Evolutionary conservation across 2,113 vertebrate genomes (phyloP).

Genomic region (Cisticola juncidis): DNA sequence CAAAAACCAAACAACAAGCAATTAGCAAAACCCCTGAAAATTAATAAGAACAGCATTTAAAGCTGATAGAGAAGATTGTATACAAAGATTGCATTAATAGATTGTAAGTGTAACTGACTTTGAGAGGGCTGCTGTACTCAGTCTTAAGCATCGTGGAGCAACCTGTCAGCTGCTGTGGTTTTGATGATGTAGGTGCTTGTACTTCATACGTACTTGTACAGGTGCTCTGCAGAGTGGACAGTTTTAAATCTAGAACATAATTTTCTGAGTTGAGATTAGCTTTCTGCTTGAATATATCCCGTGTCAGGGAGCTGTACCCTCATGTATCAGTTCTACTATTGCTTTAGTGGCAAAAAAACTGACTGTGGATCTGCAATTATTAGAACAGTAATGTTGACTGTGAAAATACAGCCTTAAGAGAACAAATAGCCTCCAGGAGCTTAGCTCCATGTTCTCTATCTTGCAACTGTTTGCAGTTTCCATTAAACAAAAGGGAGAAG

Average conservation of each 20-base stretch:
- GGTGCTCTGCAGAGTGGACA: not conserved
- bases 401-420: not conserved
- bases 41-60: not conserved
- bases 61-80: not conserved
- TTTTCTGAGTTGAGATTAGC: not conserved
- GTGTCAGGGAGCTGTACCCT: not conserved
- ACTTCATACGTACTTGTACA: not conserved
- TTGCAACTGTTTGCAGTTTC: not conserved
- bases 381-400: not conserved
- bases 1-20: not conserved
- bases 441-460: not conserved
- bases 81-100: not conserved
- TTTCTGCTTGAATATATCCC: not conserved
- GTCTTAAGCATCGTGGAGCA: not conserved
- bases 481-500: not conserved
- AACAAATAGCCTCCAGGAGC: not conserved
- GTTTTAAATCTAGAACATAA: not conserved
- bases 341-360: not conserved
- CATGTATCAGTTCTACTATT: not conserved
- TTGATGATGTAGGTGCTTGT: not conserved
- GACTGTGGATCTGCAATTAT: not conserved
- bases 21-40: not conserved
- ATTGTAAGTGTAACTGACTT: not conserved
- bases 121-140: not conserved
- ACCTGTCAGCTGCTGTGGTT: not conserved